These are phyloP conservation scores for Bicyclus anynana DNA, from an alignment of 1,140 invertebrate species.

Conservation along the genomic window DNA sequence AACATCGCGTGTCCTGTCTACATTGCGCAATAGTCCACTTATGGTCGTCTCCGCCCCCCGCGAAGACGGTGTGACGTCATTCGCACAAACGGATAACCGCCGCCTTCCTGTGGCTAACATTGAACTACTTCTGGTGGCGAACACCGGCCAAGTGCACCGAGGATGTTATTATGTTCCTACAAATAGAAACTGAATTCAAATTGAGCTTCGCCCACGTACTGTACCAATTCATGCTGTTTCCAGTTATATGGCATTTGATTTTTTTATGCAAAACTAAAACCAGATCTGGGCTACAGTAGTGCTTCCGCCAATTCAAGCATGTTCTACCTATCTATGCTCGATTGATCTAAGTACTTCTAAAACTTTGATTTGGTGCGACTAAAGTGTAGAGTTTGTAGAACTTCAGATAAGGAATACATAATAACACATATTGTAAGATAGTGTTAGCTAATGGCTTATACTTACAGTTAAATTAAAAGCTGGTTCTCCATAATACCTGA, in stretches of 20 bases:
- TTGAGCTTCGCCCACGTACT: conserved; percentile 21
- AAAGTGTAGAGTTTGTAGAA: too few species aligned
- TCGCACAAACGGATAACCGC: conserved; percentile 66
- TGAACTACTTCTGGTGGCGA: conserved; percentile 61
- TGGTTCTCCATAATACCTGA: too few species aligned
- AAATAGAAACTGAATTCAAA: conserved; percentile 50
- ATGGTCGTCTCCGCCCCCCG: conserved; percentile 26
- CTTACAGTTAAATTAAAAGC: too few species aligned
- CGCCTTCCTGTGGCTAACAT: conserved; percentile 67
- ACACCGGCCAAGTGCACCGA: conserved; percentile 65
- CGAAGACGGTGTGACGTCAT: conserved; percentile 45
- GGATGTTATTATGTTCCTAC: conserved; percentile 51
- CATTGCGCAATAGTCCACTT: conserved; percentile 28
- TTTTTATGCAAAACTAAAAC: too few species aligned
- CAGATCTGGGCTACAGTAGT: too few species aligned
- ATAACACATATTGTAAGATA: too few species aligned
- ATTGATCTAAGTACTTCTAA: too few species aligned
- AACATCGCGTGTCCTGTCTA: conserved; percentile 7
- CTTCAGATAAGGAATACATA: too few species aligned
- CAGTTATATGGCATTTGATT: neutral
- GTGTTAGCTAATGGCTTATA: too few species aligned
- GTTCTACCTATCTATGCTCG: too few species aligned
- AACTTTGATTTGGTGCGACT: too few species aligned
- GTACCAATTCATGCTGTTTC: conserved; percentile 20
- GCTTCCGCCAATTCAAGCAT: too few species aligned